Conservation (phyloP, 2,797 vertebrate species). For the Pseudochirops cupreus region DNA sequence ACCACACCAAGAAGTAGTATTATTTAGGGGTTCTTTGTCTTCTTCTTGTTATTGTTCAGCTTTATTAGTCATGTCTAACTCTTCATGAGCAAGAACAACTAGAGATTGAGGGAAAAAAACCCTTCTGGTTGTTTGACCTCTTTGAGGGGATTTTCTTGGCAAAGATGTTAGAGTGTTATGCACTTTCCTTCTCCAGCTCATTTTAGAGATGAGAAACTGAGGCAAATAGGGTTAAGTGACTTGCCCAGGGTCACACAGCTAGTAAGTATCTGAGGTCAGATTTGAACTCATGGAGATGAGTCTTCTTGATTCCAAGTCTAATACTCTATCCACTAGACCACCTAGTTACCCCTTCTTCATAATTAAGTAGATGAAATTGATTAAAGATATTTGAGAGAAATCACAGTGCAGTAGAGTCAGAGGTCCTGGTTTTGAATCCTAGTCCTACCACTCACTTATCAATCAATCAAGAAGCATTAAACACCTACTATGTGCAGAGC, state of each 20-base stretch:
- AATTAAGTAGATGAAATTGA: conserved; percentile 58
- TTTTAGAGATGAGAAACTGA: background rate
- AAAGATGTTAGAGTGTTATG: background rate
- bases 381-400: conserved; percentile 7
- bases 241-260: background rate
- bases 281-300: background rate
- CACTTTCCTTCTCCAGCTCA: background rate
- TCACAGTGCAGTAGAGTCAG: background rate
- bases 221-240: background rate
- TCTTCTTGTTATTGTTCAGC: background rate
- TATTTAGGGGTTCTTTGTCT: conserved; percentile 48
- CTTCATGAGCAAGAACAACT: background rate
- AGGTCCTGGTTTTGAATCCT: background rate
- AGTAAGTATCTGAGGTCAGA: background rate
- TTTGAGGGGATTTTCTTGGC: background rate
- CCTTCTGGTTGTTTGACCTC: background rate
- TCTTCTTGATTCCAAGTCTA: background rate
- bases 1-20: conserved; percentile 16
- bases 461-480: background rate
- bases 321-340: background rate
- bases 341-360: conserved; percentile 27
- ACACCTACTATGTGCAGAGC: background rate
- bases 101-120: background rate
- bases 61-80: background rate
- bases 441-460: background rate